Conservation (phyloP, 2,888 invertebrate species). For the Hirtodrosophila trivittata region DNA sequence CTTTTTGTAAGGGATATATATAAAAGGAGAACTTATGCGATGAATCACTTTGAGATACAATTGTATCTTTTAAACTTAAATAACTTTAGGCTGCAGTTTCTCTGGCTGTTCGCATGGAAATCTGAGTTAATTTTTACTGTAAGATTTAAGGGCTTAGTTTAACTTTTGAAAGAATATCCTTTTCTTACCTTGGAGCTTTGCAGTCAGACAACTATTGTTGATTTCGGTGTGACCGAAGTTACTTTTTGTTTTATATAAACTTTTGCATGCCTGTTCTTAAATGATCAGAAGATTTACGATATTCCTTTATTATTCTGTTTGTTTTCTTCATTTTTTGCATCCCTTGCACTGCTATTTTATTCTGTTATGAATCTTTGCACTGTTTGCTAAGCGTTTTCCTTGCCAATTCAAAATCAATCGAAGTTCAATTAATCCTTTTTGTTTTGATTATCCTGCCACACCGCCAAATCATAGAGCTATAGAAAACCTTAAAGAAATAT, state of each 20-base stretch:
- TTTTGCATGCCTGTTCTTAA: slow-evolving; percentile 46
- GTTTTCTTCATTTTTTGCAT: neutral
- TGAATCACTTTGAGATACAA: too few relatives aligned
- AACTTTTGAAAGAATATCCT: neutral
- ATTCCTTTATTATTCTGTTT: too few relatives aligned
- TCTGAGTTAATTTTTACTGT: too few relatives aligned
- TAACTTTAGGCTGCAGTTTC: too few relatives aligned
- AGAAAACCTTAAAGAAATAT: neutral
- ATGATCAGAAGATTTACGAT: slow-evolving; percentile 4
- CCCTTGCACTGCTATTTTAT: slow-evolving; percentile 23
- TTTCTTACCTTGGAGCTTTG: neutral
- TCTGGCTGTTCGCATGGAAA: too few relatives aligned
- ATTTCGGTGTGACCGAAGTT: slow-evolving; percentile 7
- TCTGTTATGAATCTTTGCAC: slow-evolving; percentile 30
- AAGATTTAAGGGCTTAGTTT: neutral
- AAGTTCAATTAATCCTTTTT: slow-evolving; percentile 21
- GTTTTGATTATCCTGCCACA: slow-evolving; percentile 20
- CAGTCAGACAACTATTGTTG: neutral
- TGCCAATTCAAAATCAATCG: slow-evolving; percentile 32
- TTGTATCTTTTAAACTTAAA: too few relatives aligned
- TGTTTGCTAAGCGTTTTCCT: slow-evolving; percentile 7
- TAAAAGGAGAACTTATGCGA: too few relatives aligned
- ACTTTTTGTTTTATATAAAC: slow-evolving; percentile 3
- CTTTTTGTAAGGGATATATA: too few relatives aligned
- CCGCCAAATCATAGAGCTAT: slow-evolving; percentile 30